A percentile compares a stretch with the other conserved stretches of the same genome.
phyloP scores from a whole-genome alignment of 1,140 invertebrate genomes.

The Drosophila rufa region DNA sequence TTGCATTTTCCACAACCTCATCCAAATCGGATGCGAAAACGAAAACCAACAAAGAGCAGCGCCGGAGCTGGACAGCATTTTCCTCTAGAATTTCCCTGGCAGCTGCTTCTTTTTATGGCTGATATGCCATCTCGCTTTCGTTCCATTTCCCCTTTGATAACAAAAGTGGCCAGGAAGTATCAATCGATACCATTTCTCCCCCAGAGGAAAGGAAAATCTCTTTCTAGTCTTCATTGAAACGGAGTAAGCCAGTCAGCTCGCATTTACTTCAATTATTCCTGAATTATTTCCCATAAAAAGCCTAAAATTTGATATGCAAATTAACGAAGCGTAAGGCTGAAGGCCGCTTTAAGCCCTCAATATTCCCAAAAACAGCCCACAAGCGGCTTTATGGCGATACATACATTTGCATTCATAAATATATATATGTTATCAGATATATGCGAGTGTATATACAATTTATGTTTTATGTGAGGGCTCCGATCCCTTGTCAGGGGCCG shows the following conservation, averaged over 20 bases:
- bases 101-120: constrained; percentile 46
- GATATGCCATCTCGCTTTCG: constrained; percentile 41
- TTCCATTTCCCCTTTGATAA: constrained; percentile 44
- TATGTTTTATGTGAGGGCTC: constrained; percentile 13
- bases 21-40: constrained; percentile 59
- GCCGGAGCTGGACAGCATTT: constrained; percentile 32
- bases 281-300: constrained; percentile 14
- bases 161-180: constrained; percentile 27
- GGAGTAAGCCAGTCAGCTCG: constrained; percentile 2
- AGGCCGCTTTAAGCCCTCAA: constrained; percentile 21
- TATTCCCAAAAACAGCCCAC: constrained; percentile 6
- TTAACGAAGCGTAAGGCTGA: constrained; percentile 27
- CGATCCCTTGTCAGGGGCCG: constrained; percentile 15
- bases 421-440: constrained; percentile 26
- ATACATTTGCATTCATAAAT: constrained; percentile 34
- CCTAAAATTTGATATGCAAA: constrained; percentile 49
- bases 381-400: neutral
- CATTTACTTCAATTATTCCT: constrained; percentile 20
- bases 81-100: constrained; percentile 31
- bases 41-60: constrained; percentile 55
- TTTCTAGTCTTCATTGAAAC: neutral
- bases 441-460: constrained; percentile 4
- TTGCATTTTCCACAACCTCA: constrained; percentile 72
- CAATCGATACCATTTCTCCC: constrained; percentile 37
- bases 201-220: neutral